Evolutionary conservation across 2,888 invertebrate species (phyloP).

Genomic region (Cerceris rybyensis): DNA sequence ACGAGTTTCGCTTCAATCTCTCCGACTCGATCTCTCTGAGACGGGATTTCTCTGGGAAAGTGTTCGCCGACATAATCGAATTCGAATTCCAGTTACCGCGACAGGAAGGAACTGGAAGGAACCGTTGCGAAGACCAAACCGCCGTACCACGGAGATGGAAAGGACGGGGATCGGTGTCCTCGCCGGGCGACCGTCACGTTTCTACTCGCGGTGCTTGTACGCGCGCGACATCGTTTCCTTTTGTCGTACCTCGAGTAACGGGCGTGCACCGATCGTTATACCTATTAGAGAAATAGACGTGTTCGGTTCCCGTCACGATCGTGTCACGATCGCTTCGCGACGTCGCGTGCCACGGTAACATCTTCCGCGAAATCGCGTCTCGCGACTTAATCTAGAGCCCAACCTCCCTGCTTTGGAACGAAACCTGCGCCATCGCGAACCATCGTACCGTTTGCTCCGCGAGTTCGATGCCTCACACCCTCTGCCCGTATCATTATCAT

Average conservation of each 20-base stretch:
- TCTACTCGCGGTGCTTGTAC: neutral
- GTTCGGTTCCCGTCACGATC: neutral
- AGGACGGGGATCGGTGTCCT: no score
- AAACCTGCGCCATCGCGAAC: neutral
- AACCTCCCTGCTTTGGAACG: slow-evolving; percentile 1
- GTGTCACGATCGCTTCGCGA: slow-evolving; percentile 32
- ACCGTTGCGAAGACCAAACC: neutral
- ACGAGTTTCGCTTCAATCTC: slow-evolving; percentile 80
- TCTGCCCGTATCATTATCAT: no score
- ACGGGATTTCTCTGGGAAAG: no score
- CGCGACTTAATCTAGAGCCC: slow-evolving; percentile 44
- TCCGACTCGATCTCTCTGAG: no score
- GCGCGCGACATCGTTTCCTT: neutral
- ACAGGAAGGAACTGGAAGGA: neutral
- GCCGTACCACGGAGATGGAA: neutral
- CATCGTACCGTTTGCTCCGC: no score
- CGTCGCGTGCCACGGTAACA: slow-evolving; percentile 74
- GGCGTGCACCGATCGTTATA: neutral
- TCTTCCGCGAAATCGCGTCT: slow-evolving; percentile 59
- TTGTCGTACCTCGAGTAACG: neutral
- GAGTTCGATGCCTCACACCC: no score
- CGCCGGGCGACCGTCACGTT: no score
- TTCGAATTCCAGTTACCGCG: neutral
- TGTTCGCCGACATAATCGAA: no score
- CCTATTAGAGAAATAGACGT: neutral